These are phyloP conservation scores for Ferdinandea cuprea DNA, from an alignment of 2,888 invertebrate species.

Conservation along the genomic window DNA sequence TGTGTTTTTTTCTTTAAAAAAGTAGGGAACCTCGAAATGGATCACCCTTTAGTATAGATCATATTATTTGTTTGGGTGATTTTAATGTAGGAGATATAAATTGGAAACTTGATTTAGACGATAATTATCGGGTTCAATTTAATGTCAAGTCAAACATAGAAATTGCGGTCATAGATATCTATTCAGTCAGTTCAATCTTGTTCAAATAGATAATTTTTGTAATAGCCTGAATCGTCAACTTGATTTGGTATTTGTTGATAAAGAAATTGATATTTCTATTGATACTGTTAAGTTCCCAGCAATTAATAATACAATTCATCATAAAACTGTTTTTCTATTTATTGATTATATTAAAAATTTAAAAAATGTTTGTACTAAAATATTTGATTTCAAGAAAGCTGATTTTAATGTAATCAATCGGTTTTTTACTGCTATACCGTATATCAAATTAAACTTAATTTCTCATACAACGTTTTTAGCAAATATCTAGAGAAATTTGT, in stretches of 20 bases:
- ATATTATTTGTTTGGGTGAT: not conserved
- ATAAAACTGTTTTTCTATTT: no score
- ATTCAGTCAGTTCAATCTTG: not conserved
- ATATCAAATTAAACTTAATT: no score
- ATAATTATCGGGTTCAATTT: not conserved
- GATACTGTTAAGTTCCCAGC: not conserved
- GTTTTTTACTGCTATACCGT: not conserved
- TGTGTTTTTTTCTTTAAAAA: no score
- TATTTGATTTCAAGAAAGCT: no score
- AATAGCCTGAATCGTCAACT: conserved; percentile 8
- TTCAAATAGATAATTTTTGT: not conserved
- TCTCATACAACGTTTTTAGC: no score
- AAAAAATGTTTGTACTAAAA: no score
- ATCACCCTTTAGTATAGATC: no score
- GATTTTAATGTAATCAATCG: no score
- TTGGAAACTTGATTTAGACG: not conserved
- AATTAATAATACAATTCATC: not conserved
- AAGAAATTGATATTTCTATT: not conserved
- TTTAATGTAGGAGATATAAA: not conserved
- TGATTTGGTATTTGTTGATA: conserved; percentile 6
- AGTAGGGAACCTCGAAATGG: no score
- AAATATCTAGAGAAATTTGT: no score
- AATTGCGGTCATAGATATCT: no score
- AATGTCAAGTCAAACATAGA: no score
- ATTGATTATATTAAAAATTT: not conserved